phyloP scores from a whole-genome alignment of 2,113 vertebrate species.

The Craseonycteris thonglongyai region DNA sequence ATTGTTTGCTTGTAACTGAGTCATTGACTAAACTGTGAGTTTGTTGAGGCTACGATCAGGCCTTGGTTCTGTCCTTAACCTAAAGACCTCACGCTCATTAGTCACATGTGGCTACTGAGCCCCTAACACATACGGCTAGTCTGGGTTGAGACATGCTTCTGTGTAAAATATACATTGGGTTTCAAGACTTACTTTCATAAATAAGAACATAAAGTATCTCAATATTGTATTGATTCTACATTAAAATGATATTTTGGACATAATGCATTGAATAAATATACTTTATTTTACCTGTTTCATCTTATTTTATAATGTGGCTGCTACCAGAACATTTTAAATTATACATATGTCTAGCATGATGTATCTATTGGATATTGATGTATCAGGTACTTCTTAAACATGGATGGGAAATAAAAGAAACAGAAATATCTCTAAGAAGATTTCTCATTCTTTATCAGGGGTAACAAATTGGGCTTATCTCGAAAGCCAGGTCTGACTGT shows the following conservation, averaged over 20 bases:
- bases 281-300: neutral
- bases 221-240: neutral
- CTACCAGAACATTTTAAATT: neutral
- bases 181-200: neutral
- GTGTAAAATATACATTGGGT: neutral
- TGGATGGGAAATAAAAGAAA: neutral
- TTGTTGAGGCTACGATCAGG: accelerated
- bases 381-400: neutral
- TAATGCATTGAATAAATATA: neutral
- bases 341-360: neutral
- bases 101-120: neutral
- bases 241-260: neutral
- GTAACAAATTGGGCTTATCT: neutral
- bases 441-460: neutral
- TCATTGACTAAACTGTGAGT: neutral
- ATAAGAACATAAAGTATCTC: neutral
- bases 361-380: neutral
- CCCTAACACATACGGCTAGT: neutral
- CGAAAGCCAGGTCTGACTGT: neutral
- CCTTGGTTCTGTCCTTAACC: neutral
- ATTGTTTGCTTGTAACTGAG: neutral
- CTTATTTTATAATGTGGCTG: neutral
- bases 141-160: neutral
- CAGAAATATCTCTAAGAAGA: neutral
- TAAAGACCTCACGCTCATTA: neutral